Percentiles rank a stretch among this genome's conserved stretches.
phyloP scores from a whole-genome alignment of 2,797 vertebrate species.

The Sebastes matsubarae region DNA sequence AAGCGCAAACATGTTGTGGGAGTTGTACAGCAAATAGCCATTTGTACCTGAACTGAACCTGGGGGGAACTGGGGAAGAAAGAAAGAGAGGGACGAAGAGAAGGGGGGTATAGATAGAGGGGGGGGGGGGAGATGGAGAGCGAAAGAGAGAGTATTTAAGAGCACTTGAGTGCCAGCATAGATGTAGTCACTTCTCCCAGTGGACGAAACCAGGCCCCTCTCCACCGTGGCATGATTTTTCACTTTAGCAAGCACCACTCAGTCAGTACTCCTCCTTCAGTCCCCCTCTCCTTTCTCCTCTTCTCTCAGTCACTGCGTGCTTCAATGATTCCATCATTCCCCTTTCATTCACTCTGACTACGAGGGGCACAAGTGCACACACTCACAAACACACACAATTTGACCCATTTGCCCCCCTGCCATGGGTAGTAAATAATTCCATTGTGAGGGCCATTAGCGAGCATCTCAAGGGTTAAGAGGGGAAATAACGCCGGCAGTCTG shows the following conservation, averaged over 20 bases:
- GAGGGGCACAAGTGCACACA: conserved; percentile 27
- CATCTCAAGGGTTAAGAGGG: conserved; percentile 75
- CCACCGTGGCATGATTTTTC: conserved; percentile 93
- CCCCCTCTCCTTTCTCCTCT: conserved; percentile 47
- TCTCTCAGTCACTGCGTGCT: conserved; percentile 76
- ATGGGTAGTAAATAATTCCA: conserved; percentile 80
- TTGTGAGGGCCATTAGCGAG: conserved; percentile 73
- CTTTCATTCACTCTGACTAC: conserved; percentile 68
- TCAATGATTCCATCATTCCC: conserved; percentile 83
- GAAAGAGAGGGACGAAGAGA: conserved; percentile 49
- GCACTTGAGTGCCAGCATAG: conserved; percentile 88
- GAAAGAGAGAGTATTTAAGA: conserved; percentile 85
- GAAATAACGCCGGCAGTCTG: conserved; percentile 61
- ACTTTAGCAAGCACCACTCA: conserved; percentile 83
- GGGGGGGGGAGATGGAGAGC: conserved; percentile 33
- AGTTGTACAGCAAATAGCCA: conserved; percentile 93
- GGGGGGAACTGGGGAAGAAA: conserved; percentile 67
- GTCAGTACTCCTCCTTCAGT: conserved; percentile 52
- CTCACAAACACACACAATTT: conserved; percentile 50
- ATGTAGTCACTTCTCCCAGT: conserved; percentile 90
- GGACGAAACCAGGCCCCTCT: conserved; percentile 82
- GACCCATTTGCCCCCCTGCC: conserved; percentile 76
- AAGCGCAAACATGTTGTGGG: conserved; percentile 83
- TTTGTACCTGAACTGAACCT: conserved; percentile 88
- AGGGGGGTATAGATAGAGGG: conserved; percentile 65